Evolutionary conservation across 2,797 vertebrate genomes (phyloP).

Genomic region (Apodemus agrarius): DNA sequence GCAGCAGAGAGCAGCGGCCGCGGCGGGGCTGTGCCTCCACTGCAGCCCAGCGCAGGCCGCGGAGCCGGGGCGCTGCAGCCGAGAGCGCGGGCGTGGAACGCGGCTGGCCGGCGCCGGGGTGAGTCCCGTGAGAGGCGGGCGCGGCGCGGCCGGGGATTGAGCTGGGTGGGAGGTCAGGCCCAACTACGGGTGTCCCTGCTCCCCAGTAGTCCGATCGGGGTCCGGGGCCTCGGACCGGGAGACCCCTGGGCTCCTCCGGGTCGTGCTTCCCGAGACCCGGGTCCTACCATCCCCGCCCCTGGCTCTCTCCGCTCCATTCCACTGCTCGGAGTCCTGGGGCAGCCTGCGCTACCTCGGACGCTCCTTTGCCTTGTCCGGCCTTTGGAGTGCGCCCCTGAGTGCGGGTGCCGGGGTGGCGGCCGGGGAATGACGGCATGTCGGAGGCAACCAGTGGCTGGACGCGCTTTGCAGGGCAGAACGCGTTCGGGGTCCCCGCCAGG

Average conservation of each 20-base stretch:
- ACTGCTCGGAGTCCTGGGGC: not conserved
- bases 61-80: slow-evolving; percentile 73
- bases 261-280: not conserved
- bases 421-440: slow-evolving; percentile 24
- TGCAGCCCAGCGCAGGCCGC: slow-evolving; percentile 69
- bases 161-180: not conserved
- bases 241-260: not conserved
- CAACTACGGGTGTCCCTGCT: not conserved
- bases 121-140: slow-evolving; percentile 39
- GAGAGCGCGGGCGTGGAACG: slow-evolving; percentile 60
- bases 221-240: not conserved
- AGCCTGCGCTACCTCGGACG: not conserved
- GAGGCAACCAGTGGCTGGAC: not conserved
- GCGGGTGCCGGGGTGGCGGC: not conserved
- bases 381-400: slow-evolving; percentile 41
- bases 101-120: slow-evolving; percentile 79
- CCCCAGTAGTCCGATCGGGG: not conserved
- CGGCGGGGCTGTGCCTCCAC: slow-evolving; percentile 75
- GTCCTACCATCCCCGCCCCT: not conserved
- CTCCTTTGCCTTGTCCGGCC: not conserved
- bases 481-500: not conserved
- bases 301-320: not conserved
- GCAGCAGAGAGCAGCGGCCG: slow-evolving; percentile 75
- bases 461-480: not conserved
- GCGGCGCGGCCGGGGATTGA: not conserved